Conservation (phyloP, 2,797 vertebrate genomes). For the Brachyalestes nurse region DNA sequence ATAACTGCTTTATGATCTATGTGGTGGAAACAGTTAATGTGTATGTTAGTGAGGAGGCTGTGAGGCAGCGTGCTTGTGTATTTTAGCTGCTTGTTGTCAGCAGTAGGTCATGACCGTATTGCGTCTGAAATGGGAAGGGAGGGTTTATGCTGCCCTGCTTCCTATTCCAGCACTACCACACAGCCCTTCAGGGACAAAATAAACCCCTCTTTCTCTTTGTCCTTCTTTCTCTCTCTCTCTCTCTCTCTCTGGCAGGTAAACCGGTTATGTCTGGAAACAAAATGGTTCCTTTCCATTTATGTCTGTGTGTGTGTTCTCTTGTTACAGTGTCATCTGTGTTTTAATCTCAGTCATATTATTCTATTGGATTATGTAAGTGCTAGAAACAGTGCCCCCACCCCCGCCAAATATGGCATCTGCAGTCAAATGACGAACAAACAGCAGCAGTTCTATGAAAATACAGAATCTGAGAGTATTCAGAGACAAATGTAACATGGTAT, state of each 20-base stretch:
- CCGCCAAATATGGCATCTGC: too few relatives aligned
- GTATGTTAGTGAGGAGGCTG: not conserved
- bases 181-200: conserved; percentile 1
- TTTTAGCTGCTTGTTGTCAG: not conserved
- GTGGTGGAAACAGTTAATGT: conserved; percentile 1
- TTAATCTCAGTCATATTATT: not conserved
- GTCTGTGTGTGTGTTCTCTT: not conserved
- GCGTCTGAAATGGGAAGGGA: not conserved
- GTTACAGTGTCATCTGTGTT: not conserved
- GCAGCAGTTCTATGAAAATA: too few relatives aligned
- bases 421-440: too few relatives aligned
- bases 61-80: not conserved
- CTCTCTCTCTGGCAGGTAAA: not conserved
- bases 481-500: too few relatives aligned
- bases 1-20: not conserved
- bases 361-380: not conserved
- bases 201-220: not conserved
- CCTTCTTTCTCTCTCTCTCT: not conserved
- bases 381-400: not conserved
- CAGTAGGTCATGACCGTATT: conserved; percentile 29
- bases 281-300: not conserved
- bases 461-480: too few relatives aligned
- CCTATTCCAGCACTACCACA: not conserved
- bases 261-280: not conserved
- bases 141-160: not conserved